phyloP scores from a whole-genome alignment of 2,888 invertebrate genomes.

The Piscicola geometra region DNA sequence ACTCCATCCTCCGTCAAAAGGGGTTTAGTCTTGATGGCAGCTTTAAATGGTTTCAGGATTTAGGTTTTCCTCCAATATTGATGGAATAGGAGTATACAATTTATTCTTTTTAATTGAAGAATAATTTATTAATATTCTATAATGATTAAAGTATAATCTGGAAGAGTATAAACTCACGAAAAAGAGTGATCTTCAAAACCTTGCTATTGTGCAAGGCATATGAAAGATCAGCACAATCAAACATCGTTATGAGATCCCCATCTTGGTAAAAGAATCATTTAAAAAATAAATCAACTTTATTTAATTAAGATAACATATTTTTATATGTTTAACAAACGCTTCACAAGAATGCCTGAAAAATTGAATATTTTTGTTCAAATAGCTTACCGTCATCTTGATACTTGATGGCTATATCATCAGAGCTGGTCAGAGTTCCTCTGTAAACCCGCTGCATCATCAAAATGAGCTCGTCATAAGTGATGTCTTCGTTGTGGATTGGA shows the following conservation, averaged over 20 bases:
- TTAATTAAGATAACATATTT: no score
- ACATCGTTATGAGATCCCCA: constrained; percentile 68
- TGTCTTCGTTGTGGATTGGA: constrained; percentile 69
- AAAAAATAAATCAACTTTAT: background rate
- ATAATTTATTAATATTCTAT: background rate
- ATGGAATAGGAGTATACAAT: no score
- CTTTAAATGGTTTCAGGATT: background rate
- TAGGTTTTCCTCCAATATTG: no score
- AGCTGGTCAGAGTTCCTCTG: constrained; percentile 63
- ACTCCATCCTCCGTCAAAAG: constrained; percentile 57
- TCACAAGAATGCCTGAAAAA: no score
- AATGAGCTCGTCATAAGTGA: constrained; percentile 65
- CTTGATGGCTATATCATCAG: constrained; percentile 67
- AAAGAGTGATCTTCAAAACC: constrained; percentile 64
- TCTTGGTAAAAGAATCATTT: constrained; percentile 61
- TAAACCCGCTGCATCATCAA: constrained; percentile 72
- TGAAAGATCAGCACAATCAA: constrained; percentile 67
- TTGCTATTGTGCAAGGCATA: constrained; percentile 68
- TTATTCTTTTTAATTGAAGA: no score
- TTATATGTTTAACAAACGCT: no score
- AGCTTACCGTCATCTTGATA: constrained; percentile 68
- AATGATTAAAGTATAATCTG: background rate
- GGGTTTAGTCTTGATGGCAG: constrained; percentile 50
- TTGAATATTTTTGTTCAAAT: background rate
- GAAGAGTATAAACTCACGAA: constrained; percentile 54